Conservation (phyloP, 1,140 invertebrate genomes). For the Ericerus pela region DNA sequence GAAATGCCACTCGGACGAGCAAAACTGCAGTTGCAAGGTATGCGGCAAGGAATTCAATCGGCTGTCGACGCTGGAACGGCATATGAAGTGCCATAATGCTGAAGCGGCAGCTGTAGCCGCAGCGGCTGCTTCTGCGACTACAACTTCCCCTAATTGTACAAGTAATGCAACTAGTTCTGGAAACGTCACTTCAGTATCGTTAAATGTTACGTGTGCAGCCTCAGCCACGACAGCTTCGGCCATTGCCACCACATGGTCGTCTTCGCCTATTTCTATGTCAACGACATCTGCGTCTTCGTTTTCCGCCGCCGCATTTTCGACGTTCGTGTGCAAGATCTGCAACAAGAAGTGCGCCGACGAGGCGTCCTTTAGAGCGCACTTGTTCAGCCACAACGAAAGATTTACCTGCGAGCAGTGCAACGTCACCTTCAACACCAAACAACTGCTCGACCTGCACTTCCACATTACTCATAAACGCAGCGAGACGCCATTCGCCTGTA, state of each 20-base stretch:
- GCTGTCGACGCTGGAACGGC: constrained; percentile 18
- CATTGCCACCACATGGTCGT: too few relatives aligned
- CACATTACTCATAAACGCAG: constrained; percentile 14
- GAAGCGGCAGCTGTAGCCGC: constrained; percentile 1
- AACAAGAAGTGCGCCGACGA: constrained; percentile 18
- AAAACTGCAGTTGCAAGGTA: constrained; percentile 20
- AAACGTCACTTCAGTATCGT: too few relatives aligned
- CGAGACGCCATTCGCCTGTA: constrained; percentile 4
- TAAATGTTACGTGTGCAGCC: too few relatives aligned
- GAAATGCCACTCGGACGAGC: constrained; percentile 23
- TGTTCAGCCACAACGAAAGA: constrained; percentile 16
- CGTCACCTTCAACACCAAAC: constrained; percentile 14
- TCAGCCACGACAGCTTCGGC: too few relatives aligned
- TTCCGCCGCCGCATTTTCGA: background rate
- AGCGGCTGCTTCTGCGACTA: too few relatives aligned
- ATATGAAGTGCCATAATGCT: constrained; percentile 17
- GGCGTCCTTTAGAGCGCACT: constrained; percentile 13
- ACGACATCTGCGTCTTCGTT: too few relatives aligned
- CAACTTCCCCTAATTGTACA: too few relatives aligned
- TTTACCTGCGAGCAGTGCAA: constrained; percentile 15
- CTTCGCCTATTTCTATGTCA: too few relatives aligned
- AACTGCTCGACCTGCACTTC: constrained; percentile 14
- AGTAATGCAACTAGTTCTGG: too few relatives aligned
- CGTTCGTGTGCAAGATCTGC: constrained; percentile 19
- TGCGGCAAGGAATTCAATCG: constrained; percentile 21